These are phyloP conservation scores for Cyclargus thomasi DNA, from an alignment of 1,140 invertebrate genomes.

Conservation along the genomic window DNA sequence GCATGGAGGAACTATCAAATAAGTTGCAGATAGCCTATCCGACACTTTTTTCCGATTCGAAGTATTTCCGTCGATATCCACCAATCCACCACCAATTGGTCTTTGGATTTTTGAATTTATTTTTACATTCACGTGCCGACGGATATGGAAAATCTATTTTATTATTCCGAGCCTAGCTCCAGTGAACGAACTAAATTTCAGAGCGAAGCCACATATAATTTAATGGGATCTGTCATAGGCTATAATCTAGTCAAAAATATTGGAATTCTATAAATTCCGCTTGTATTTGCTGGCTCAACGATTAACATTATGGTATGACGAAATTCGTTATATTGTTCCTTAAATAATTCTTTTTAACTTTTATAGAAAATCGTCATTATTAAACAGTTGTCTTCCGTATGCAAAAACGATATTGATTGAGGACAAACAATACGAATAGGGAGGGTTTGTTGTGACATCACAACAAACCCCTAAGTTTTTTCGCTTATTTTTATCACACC, in stretches of 20 bases:
- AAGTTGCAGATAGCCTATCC: too few relatives aligned
- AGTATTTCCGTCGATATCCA: neutral
- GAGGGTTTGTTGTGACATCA: too few relatives aligned
- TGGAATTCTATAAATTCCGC: neutral
- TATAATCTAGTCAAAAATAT: neutral
- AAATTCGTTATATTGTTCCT: neutral
- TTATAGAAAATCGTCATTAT: too few relatives aligned
- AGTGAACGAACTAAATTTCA: constrained; percentile 2
- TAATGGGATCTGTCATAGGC: neutral
- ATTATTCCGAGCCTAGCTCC: neutral
- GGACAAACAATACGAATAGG: too few relatives aligned
- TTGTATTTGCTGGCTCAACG: too few relatives aligned
- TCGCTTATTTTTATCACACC: too few relatives aligned
- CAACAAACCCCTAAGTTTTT: too few relatives aligned
- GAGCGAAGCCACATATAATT: neutral
- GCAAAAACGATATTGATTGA: too few relatives aligned
- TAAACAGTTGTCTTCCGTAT: too few relatives aligned
- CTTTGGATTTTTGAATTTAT: constrained; percentile 1
- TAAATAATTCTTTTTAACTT: neutral
- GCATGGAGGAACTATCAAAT: too few relatives aligned
- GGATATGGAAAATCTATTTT: constrained; percentile 10
- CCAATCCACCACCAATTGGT: constrained; percentile 10
- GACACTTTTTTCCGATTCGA: too few relatives aligned
- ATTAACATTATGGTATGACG: too few relatives aligned
- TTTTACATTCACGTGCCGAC: constrained; percentile 4